phyloP scores from a whole-genome alignment of 2,797 vertebrate species.

The Pangasius djambal region DNA sequence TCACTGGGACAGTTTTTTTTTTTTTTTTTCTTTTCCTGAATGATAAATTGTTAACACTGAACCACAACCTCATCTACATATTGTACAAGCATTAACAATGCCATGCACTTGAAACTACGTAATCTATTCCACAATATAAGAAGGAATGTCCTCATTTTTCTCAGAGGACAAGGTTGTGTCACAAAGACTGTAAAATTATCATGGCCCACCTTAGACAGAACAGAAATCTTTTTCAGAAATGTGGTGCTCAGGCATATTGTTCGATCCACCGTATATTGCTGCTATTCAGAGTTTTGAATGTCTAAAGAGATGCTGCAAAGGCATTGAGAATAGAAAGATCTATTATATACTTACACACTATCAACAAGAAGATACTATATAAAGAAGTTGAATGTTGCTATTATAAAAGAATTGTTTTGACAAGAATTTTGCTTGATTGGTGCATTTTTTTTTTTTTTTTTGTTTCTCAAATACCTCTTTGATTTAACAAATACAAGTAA shows the following conservation, averaged over 20 bases:
- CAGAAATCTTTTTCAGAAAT: slow-evolving; percentile 47
- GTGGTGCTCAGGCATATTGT: slow-evolving; percentile 60
- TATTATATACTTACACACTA: slow-evolving; percentile 59
- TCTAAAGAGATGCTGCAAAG: slow-evolving; percentile 55
- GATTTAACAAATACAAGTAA: slow-evolving; percentile 24
- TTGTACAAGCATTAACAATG: slow-evolving; percentile 11
- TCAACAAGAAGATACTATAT: slow-evolving; percentile 53
- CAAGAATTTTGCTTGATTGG: slow-evolving; percentile 32
- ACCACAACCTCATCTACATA: neutral
- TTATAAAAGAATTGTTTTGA: slow-evolving; percentile 59
- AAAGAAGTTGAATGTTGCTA: slow-evolving; percentile 55
- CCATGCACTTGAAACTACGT: slow-evolving; percentile 4
- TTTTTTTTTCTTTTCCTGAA: neutral
- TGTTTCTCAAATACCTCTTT: slow-evolving; percentile 11
- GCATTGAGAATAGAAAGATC: slow-evolving; percentile 53
- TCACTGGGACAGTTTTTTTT: neutral
- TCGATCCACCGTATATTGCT: slow-evolving; percentile 59
- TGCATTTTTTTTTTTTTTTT: slow-evolving; percentile 41
- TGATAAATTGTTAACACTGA: slow-evolving; percentile 5
- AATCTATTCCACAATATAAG: slow-evolving; percentile 10
- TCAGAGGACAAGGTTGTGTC: slow-evolving; percentile 28
- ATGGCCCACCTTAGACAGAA: slow-evolving; percentile 43
- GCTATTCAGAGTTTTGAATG: slow-evolving; percentile 62
- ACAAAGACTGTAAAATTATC: slow-evolving; percentile 15
- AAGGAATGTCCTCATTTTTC: slow-evolving; percentile 22